These are phyloP conservation scores for Mellivora capensis DNA, from an alignment of 2,113 vertebrate genomes.

Conservation along the genomic window DNA sequence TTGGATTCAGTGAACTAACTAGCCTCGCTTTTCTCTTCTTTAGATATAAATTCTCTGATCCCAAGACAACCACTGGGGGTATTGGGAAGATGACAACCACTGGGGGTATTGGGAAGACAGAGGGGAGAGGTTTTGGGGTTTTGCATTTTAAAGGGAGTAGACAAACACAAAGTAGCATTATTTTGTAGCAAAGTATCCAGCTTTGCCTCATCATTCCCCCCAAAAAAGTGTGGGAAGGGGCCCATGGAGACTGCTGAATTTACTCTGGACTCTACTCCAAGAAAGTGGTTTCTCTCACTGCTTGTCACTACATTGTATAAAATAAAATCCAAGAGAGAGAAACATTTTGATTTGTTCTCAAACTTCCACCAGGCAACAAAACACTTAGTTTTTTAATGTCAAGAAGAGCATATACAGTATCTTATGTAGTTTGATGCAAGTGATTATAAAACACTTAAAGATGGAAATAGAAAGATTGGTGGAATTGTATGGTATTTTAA, in stretches of 20 bases:
- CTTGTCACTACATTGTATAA: background rate
- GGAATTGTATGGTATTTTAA: background rate
- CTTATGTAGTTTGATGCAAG: background rate
- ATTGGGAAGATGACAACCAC: no score
- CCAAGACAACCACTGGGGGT: background rate
- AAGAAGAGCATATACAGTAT: background rate
- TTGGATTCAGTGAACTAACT: background rate
- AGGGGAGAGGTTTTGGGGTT: background rate
- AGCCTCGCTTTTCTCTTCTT: background rate
- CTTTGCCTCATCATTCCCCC: background rate
- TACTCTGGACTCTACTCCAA: background rate
- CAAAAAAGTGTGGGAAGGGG: no score
- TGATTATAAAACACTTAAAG: background rate
- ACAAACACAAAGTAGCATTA: background rate
- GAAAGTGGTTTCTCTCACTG: background rate
- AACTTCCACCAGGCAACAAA: background rate
- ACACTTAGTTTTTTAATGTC: background rate
- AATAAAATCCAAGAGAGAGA: background rate
- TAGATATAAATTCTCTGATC: background rate
- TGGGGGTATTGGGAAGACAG: background rate
- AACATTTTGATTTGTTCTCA: background rate
- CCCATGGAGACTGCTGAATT: background rate
- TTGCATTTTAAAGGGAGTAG: background rate
- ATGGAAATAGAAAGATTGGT: background rate
- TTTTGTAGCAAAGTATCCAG: background rate